These are phyloP conservation scores for Drosophila miranda DNA, from an alignment of 1,140 invertebrate genomes.

Conservation along the genomic window DNA sequence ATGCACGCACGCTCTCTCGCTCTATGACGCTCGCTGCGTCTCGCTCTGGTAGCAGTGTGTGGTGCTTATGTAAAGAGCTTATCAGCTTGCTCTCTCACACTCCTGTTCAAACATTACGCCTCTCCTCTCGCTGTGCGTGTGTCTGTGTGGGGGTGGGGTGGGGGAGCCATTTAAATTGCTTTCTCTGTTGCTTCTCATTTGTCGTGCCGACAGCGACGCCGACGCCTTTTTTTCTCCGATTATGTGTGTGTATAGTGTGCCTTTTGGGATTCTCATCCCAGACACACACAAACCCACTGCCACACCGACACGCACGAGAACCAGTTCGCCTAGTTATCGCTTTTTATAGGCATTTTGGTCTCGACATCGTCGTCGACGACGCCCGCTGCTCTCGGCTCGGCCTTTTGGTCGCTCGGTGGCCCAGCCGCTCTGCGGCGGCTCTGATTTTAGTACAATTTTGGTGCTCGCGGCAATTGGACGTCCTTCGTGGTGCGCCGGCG, in stretches of 20 bases:
- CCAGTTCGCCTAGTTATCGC: slow-evolving; percentile 70
- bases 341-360: slow-evolving; percentile 53
- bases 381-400: slow-evolving; percentile 39
- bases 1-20: slow-evolving; percentile 11
- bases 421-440: slow-evolving; percentile 31
- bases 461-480: slow-evolving; percentile 77
- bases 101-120: slow-evolving; percentile 8
- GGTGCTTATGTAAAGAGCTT: slow-evolving; percentile 48
- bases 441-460: slow-evolving; percentile 78
- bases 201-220: slow-evolving; percentile 29
- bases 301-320: slow-evolving; percentile 45
- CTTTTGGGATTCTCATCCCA: slow-evolving; percentile 14
- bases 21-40: slow-evolving; percentile 28
- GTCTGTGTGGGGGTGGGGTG: slow-evolving; percentile 62
- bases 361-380: slow-evolving; percentile 25
- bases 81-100: slow-evolving; percentile 24
- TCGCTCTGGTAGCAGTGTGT: slow-evolving; percentile 44
- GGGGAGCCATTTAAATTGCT: slow-evolving; percentile 76
- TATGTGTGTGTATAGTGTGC: slow-evolving; percentile 1
- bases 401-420: slow-evolving; percentile 53
- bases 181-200: slow-evolving; percentile 69
- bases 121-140: slow-evolving; percentile 2
- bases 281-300: slow-evolving; percentile 24
- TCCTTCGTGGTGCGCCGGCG: slow-evolving; percentile 39
- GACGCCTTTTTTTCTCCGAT: too few relatives aligned